Evolutionary conservation across 2,797 vertebrate genomes (phyloP), one percentile per base, ranked within the genome.

Genomic region (Squalus acanthias): DNA sequence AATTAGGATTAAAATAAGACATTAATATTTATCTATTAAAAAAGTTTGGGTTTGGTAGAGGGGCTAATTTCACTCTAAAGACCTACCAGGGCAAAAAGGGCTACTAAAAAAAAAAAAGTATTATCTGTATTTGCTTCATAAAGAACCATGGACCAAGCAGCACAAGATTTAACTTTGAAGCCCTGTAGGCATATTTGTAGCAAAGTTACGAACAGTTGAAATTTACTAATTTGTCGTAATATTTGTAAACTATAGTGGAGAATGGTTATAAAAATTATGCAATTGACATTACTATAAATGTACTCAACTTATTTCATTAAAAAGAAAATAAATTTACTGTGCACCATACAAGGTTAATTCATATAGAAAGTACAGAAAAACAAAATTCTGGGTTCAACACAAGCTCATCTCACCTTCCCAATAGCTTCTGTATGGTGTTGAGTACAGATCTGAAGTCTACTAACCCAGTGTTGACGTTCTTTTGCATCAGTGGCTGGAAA

Each of bases 361-460:
- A 57, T 74, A 76, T 7, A 76, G 29, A 60, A 76, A 46, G 6
- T 10, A 72, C 26, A 74, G 46, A 70, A 70, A 65, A 95, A 22
- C 26, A 17, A 69, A 69, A 69, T 46, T 46, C 63, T 39, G 13
- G n/a, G 39, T 46, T 69, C 63, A 93, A 69, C 33, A 69, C n/a
- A 69, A 50, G 29, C 50, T 17, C 50, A 57, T 95, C 96, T 57
- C 97, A 99, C 99, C 99, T 99, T 99, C 92, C 99, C 99, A 97
- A 99, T 99, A 96, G 99, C 99, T 97, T 99, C 99, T 0, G 99
- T 99, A 98, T 99, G 99, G 97, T 99, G 99, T 91, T 99, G 99
- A 0, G 99, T 98, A 97, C 99, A 99, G 96, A 99, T 99, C 98
- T 99, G 99, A 88, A 99, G 98, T 96, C 99, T 98, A 98, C 99